A percentile compares a stretch with the other conserved stretches of the same genome.
Evolutionary conservation across 2,113 vertebrate species (phyloP).

Genomic region (Macrotis lagotis): DNA sequence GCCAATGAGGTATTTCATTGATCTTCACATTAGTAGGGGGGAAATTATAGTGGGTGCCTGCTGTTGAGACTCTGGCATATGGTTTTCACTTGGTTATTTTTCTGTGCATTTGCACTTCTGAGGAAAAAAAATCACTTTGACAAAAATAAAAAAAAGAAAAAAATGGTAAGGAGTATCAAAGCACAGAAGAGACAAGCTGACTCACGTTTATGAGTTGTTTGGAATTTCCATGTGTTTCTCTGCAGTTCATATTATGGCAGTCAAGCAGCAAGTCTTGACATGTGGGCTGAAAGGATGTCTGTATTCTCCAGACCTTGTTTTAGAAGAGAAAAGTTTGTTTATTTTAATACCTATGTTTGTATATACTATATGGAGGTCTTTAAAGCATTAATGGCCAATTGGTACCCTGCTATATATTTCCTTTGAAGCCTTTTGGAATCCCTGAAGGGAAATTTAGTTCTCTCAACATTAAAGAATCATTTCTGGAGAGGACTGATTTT

Average conservation of each 20-base stretch:
- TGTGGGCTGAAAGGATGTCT: background rate
- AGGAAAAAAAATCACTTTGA: background rate
- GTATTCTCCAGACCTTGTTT: background rate
- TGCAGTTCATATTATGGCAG: background rate
- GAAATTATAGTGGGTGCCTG: background rate
- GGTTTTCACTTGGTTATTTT: conserved; percentile 5
- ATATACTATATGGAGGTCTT: background rate
- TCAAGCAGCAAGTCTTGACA: background rate
- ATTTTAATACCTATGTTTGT: background rate
- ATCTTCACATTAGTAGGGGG: background rate
- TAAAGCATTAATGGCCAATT: background rate
- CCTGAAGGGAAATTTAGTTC: background rate
- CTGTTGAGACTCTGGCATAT: background rate
- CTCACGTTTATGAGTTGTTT: background rate
- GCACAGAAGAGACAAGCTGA: background rate
- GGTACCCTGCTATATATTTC: background rate
- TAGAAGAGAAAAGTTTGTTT: background rate
- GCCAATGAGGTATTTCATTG: conserved; percentile 13
- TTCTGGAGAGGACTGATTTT: background rate
- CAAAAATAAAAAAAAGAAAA: background rate
- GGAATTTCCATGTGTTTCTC: background rate
- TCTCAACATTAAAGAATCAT: background rate
- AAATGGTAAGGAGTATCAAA: background rate
- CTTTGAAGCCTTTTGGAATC: background rate
- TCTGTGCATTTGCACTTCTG: background rate